phyloP scores from a whole-genome alignment of 1,140 invertebrate genomes.

The Drosophila seguyi region DNA sequence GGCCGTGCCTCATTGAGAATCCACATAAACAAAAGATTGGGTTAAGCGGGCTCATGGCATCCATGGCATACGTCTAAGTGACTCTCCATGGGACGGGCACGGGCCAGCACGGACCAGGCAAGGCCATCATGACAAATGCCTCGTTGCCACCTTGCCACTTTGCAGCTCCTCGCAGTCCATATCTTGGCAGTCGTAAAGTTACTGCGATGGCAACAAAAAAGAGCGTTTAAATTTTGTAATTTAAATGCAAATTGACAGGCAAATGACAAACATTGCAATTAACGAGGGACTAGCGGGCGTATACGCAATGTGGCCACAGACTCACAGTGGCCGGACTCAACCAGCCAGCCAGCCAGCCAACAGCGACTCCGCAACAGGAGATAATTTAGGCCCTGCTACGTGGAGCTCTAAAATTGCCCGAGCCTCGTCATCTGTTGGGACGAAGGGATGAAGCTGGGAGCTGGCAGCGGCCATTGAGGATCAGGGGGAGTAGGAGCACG shows the following conservation, averaged over 20 bases:
- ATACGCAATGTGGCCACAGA: slow-evolving; percentile 68
- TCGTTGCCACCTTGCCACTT: slow-evolving; percentile 26
- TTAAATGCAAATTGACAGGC: slow-evolving; percentile 83
- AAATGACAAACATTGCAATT: slow-evolving; percentile 83
- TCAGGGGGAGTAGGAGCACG: not conserved
- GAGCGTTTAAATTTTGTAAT: slow-evolving; percentile 81
- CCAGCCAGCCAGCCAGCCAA: slow-evolving; percentile 40
- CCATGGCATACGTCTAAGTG: slow-evolving; percentile 57
- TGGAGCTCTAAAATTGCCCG: slow-evolving; percentile 39
- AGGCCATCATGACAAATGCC: slow-evolving; percentile 62
- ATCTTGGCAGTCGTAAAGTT: slow-evolving; percentile 56
- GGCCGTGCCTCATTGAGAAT: slow-evolving; percentile 62
- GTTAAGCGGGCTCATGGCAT: slow-evolving; percentile 50
- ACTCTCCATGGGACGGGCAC: slow-evolving; percentile 31
- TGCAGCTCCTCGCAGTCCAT: slow-evolving; percentile 17
- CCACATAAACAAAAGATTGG: slow-evolving; percentile 73
- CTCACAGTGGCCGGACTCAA: slow-evolving; percentile 37
- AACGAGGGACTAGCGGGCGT: slow-evolving; percentile 78
- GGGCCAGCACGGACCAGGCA: not conserved
- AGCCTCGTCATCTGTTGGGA: slow-evolving; percentile 16
- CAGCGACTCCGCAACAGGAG: slow-evolving; percentile 47
- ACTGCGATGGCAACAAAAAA: slow-evolving; percentile 46
- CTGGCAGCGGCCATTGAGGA: not conserved
- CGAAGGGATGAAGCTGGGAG: slow-evolving; percentile 5
- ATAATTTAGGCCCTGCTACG: slow-evolving; percentile 65